Evolutionary conservation across 2,888 invertebrate species (phyloP).

Genomic region (Apamea monoglypha): DNA sequence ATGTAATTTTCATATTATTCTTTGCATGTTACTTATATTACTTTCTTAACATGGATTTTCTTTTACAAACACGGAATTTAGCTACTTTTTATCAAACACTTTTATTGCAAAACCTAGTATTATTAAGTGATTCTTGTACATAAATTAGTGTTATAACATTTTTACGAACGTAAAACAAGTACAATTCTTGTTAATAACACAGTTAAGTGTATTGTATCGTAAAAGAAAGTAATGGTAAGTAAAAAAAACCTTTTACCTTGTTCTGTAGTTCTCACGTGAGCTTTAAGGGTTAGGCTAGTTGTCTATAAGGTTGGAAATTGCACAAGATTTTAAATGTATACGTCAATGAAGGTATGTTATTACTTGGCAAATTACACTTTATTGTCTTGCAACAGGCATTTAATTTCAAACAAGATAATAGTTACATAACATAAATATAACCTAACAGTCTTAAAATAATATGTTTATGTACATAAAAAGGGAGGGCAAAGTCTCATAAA

Average conservation of each 20-base stretch:
- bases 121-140: constrained; percentile 31
- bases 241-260: constrained; percentile 75
- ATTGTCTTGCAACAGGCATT: neutral
- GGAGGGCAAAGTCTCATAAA: neutral
- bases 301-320: constrained; percentile 61
- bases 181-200: constrained; percentile 58
- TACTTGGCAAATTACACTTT: no score
- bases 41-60: constrained; percentile 3
- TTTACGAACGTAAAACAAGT: constrained; percentile 53
- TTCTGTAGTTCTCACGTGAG: constrained; percentile 72
- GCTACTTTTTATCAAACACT: constrained; percentile 26
- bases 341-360: neutral
- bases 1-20: constrained; percentile 1
- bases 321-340: constrained; percentile 16
- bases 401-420: neutral
- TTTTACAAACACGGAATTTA: constrained; percentile 26
- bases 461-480: no score
- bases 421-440: no score
- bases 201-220: constrained; percentile 65
- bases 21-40: neutral
- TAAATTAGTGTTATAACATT: constrained; percentile 59
- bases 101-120: constrained; percentile 35
- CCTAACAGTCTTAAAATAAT: no score
- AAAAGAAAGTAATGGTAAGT: constrained; percentile 71
- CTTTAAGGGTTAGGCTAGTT: constrained; percentile 65